Conservation (phyloP, 2,888 invertebrate species). For the Stomorhina lunata region DNA sequence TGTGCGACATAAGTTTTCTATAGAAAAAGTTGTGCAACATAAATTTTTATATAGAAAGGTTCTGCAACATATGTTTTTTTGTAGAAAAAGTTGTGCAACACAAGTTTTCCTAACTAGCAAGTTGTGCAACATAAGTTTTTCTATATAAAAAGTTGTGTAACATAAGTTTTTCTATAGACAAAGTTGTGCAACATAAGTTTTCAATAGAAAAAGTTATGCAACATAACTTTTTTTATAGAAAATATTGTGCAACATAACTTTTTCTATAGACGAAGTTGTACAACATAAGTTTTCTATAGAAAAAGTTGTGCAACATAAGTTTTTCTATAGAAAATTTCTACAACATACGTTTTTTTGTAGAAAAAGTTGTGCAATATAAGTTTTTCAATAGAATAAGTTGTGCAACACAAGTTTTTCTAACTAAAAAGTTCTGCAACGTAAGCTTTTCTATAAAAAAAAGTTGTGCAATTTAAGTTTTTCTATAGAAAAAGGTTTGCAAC, state of each 20-base stretch:
- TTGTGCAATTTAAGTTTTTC: too few relatives aligned
- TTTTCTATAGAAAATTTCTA: background rate
- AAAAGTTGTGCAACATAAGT: background rate
- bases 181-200: too few relatives aligned
- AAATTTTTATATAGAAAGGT: background rate
- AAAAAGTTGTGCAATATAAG: background rate
- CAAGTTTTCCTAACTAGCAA: too few relatives aligned
- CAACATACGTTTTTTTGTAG: background rate
- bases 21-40: background rate
- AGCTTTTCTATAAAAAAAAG: too few relatives aligned
- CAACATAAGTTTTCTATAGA: background rate
- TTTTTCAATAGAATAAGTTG: background rate
- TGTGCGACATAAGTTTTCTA: too few relatives aligned
- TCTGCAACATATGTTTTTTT: too few relatives aligned
- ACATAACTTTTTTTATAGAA: too few relatives aligned
- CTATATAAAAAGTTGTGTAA: background rate
- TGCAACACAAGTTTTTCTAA: background rate
- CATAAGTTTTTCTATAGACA: background rate
- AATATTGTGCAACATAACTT: too few relatives aligned
- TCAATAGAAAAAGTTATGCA: too few relatives aligned
- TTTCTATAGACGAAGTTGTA: too few relatives aligned
- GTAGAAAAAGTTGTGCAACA: background rate
- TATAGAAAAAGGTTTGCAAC: background rate
- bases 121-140: too few relatives aligned
- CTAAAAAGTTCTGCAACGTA: too few relatives aligned